Evolutionary conservation across 64 coral and sea anemone species (phyloP).

Genomic region (Acropora tenuis): DNA sequence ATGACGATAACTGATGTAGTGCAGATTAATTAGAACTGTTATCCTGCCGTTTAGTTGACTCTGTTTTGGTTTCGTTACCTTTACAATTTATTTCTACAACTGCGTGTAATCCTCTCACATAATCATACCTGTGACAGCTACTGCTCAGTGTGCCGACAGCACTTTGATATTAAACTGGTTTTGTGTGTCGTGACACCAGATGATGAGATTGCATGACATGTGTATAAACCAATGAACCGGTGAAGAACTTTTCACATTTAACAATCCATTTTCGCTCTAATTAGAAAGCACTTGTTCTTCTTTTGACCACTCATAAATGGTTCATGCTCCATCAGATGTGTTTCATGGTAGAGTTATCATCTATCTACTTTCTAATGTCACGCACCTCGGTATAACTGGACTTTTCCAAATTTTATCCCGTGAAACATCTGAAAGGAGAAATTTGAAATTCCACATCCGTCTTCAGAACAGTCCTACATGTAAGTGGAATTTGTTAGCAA

Average conservation of each 20-base stretch:
- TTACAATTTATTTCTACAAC: no score
- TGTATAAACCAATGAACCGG: slow-evolving; percentile 5
- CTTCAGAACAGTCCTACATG: no score
- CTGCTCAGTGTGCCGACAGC: neutral
- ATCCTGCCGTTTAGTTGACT: no score
- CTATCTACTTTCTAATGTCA: neutral
- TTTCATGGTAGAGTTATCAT: slow-evolving; percentile 11
- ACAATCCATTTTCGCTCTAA: neutral
- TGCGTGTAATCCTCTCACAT: no score
- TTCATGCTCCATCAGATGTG: neutral
- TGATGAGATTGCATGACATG: slow-evolving; percentile 4
- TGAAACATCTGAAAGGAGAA: neutral
- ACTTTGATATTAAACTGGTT: neutral
- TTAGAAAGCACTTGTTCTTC: neutral
- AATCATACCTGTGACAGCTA: neutral
- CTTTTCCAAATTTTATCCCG: neutral
- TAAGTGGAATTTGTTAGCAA: no score
- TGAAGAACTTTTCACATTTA: slow-evolving; percentile 14
- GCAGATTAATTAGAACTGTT: no score
- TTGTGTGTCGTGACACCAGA: neutral
- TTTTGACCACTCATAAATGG: neutral
- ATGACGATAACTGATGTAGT: no score
- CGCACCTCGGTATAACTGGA: neutral
- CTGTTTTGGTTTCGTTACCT: no score
- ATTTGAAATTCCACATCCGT: no score